Conservation (phyloP, 2,113 vertebrate species). For the Dissostichus mawsoni region DNA sequence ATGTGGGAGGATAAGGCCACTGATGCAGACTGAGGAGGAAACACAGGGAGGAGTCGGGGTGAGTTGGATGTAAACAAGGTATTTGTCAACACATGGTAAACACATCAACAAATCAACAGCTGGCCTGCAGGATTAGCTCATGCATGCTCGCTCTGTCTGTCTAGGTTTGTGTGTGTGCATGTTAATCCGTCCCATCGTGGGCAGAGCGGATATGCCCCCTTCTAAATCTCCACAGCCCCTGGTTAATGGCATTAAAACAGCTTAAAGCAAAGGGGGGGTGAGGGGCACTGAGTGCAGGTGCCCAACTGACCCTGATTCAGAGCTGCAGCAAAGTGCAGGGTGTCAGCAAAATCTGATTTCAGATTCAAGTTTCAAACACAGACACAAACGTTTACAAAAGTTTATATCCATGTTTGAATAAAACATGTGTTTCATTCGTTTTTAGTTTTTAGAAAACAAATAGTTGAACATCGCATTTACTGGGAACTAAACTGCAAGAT, state of each 20-base stretch:
- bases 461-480: too few species aligned
- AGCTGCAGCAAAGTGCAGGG: neutral
- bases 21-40: constrained; percentile 50
- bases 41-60: neutral
- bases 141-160: constrained; percentile 49
- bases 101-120: constrained; percentile 65
- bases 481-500: neutral
- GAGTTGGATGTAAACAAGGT: constrained; percentile 51
- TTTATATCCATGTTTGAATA: too few species aligned
- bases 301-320: constrained; percentile 58
- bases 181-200: constrained; percentile 64
- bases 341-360: too few species aligned
- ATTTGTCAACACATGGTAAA: constrained; percentile 48
- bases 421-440: too few species aligned
- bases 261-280: constrained; percentile 38
- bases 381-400: too few species aligned
- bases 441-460: neutral
- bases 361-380: too few species aligned
- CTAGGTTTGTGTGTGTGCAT: constrained; percentile 16
- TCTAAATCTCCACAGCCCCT: constrained; percentile 31
- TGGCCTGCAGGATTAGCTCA: constrained; percentile 60
- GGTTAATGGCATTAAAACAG: constrained; percentile 73
- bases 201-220: constrained; percentile 53
- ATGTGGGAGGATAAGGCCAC: constrained; percentile 64
- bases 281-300: constrained; percentile 13